Base-by-base conservation (phyloP, 2,888 invertebrate species). In the Caenorhabditis afra region DNA sequence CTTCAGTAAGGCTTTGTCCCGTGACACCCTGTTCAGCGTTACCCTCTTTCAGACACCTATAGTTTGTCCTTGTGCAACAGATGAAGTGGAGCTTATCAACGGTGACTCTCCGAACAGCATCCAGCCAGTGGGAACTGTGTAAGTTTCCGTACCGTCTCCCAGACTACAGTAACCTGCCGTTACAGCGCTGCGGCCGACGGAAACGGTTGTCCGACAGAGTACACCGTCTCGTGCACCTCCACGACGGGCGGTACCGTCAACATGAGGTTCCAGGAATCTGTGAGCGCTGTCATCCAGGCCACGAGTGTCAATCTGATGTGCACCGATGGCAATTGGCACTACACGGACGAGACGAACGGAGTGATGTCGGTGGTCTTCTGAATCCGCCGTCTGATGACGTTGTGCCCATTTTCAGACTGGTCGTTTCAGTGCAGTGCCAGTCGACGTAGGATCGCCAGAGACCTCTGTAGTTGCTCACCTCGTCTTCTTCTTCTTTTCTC, bases 321-420 rank as follows among this genome's bases (percentile, higher is more conserved):
- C 29, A 67, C 61, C n/a, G 57, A 75, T 50, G 75, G 75, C 14
- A 52, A 75, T n/a, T 75, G 75, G 75, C 14, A 67, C 14, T 75
- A 67, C 47, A 16, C n/a, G 2, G 53, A 44, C 29, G 58, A 14
- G 2, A 0, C 2, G 0, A 50, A 49, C 45, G 73, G 64, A n/a
- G 39, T 55, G 12, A 64, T 53, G 70, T 70, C 20, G n/a, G 70
- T 52, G 8, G 29, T 29, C 29, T 29, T n/a, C n/a, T n/a, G n/a
- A n/a, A n/a, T n/a, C n/a, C 29, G 29, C 29, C 29, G 29, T 29
- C 29, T 7, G 4, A 3, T 3, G 7, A 3, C 29, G 4, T 5
- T 29, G 3, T 29, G 11, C n/a, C 12, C 3, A 8, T 23, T 66
- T 74, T 52, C 59, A 75, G 75, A 39, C 44, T 75, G 58, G 75